These are phyloP conservation scores for Sebastes diploproa DNA, from an alignment of 2,797 vertebrate genomes.

Conservation along the genomic window DNA sequence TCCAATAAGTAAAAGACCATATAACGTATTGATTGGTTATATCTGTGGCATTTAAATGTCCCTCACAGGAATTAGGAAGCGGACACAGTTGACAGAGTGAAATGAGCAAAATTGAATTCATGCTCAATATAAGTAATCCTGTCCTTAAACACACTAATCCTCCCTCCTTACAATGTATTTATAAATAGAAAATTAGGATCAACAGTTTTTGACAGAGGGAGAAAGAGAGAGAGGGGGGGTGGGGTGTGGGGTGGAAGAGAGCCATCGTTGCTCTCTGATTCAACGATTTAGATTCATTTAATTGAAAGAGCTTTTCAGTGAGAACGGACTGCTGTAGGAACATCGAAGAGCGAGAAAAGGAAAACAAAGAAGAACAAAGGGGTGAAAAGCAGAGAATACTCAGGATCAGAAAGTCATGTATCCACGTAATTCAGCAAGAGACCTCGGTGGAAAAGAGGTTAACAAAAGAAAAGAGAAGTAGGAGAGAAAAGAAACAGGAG, in stretches of 20 bases:
- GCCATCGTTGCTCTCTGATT: slow-evolving; percentile 1
- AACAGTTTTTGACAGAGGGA: not conserved
- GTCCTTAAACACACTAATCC: slow-evolving; percentile 26
- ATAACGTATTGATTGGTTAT: slow-evolving; percentile 48
- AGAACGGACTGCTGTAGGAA: not conserved
- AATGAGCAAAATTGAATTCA: slow-evolving; percentile 23
- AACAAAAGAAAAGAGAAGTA: not conserved
- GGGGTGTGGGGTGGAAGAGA: not conserved
- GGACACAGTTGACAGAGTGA: slow-evolving; percentile 2
- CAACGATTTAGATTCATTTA: slow-evolving; percentile 13
- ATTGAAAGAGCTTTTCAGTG: slow-evolving; percentile 28
- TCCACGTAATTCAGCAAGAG: not conserved
- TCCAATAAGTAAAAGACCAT: slow-evolving; percentile 32
- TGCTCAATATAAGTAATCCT: slow-evolving; percentile 1
- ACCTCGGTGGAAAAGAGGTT: not conserved
- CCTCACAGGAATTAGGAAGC: slow-evolving; percentile 17
- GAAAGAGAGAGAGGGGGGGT: not conserved
- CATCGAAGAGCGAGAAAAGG: not conserved
- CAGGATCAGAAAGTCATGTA: not conserved
- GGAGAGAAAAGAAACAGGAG: not conserved
- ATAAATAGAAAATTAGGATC: slow-evolving; percentile 21
- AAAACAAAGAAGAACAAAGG: not conserved
- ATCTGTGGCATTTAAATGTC: slow-evolving; percentile 19
- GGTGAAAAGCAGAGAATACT: not conserved
- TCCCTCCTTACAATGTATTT: not conserved